These are phyloP conservation scores for Epicauta chinensis DNA, from an alignment of 1,140 invertebrate genomes.

Conservation along the genomic window DNA sequence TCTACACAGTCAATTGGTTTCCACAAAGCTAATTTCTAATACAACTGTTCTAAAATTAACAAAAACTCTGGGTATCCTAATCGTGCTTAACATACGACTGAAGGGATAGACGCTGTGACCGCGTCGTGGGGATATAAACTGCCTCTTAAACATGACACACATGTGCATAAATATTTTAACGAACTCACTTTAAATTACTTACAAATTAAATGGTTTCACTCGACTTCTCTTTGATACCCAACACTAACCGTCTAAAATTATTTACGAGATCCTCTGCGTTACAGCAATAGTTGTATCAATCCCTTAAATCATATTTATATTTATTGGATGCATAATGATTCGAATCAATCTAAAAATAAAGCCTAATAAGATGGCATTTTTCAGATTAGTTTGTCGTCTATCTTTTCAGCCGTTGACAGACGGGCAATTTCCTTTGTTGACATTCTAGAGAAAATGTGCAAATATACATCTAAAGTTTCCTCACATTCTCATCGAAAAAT, in stretches of 20 bases:
- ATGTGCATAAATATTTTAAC: constrained; percentile 20
- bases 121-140: constrained; percentile 9
- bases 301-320: no score
- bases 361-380: no score
- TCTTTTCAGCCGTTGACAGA: background rate
- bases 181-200: constrained; percentile 18
- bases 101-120: constrained; percentile 9
- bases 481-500: constrained; percentile 11
- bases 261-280: constrained; percentile 12
- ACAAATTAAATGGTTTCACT: constrained; percentile 19
- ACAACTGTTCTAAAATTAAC: constrained; percentile 12
- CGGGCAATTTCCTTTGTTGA: constrained; percentile 12
- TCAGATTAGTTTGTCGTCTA: no score
- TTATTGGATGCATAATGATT: no score
- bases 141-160: constrained; percentile 17
- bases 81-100: constrained; percentile 8
- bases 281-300: no score
- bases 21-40: no score
- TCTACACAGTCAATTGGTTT: no score
- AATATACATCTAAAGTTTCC: constrained; percentile 14
- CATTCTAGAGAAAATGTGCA: constrained; percentile 13
- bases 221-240: constrained; percentile 13
- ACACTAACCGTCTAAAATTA: constrained; percentile 14
- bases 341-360: no score
- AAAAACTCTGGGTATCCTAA: constrained; percentile 5